Percentiles rank a stretch among this genome's conserved stretches.
These are phyloP conservation scores for Nebria salina DNA, from an alignment of 2,888 invertebrate species.

Conservation along the genomic window DNA sequence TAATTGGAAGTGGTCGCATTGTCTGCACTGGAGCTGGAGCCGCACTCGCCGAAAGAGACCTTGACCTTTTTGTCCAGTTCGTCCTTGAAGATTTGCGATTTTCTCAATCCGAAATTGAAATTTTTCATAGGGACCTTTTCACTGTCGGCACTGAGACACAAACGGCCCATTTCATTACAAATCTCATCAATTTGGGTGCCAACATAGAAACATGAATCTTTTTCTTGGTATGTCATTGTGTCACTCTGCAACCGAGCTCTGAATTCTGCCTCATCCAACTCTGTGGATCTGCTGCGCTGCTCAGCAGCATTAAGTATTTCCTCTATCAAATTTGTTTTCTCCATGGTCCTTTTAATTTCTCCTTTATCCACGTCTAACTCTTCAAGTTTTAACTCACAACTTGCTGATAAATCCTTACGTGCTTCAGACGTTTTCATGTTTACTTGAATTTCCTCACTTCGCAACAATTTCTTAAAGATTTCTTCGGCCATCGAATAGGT, in stretches of 20 bases:
- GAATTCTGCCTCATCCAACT: neutral
- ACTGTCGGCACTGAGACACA: neutral
- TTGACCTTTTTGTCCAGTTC: neutral
- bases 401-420: neutral
- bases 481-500: too few relatives aligned
- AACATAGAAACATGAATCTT: neutral
- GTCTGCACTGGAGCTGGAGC: neutral
- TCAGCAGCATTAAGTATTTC: neutral
- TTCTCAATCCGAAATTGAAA: conserved; percentile 5
- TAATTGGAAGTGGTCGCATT: neutral
- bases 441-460: neutral
- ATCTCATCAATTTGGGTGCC: neutral
- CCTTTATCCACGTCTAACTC: neutral
- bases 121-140: neutral
- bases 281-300: neutral
- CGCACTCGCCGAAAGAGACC: neutral
- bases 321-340: neutral
- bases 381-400: neutral
- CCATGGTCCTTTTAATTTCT: neutral
- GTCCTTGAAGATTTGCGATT: conserved; percentile 5
- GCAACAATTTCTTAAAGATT: neutral
- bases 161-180: neutral
- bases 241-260: neutral
- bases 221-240: neutral
- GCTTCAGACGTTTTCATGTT: neutral